These are phyloP conservation scores for Actias luna DNA, from an alignment of 2,888 invertebrate genomes.

Conservation along the genomic window DNA sequence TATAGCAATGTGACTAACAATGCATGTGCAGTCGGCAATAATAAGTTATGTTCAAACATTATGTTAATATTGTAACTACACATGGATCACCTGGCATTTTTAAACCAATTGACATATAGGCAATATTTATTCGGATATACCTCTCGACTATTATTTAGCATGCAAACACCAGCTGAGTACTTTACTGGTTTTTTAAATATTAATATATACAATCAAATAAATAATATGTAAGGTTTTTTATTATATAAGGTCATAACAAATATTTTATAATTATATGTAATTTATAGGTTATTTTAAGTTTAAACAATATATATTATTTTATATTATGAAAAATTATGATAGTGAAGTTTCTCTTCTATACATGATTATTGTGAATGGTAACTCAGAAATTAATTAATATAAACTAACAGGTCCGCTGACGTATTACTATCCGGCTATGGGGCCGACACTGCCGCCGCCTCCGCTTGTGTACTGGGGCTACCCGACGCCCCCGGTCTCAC, in stretches of 20 bases:
- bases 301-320: neutral
- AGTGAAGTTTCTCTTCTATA: neutral
- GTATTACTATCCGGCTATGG: conserved; percentile 79
- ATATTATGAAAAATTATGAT: neutral
- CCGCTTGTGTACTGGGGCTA: conserved; percentile 95
- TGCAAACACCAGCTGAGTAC: neutral
- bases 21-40: conserved; percentile 21
- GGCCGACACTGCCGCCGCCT: conserved; percentile 83
- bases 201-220: neutral
- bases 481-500: conserved; percentile 96
- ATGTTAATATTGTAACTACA: neutral
- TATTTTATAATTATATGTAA: neutral
- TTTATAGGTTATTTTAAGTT: neutral
- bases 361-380: no score
- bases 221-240: no score
- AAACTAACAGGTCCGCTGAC: conserved; percentile 71
- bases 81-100: neutral
- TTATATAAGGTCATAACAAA: no score
- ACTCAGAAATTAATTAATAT: neutral
- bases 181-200: neutral
- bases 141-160: neutral
- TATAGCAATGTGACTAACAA: conserved; percentile 37
- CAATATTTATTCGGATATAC: neutral
- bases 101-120: neutral
- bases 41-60: neutral